phyloP scores from a whole-genome alignment of 2,113 vertebrate species.

The Chelonoidis abingdonii region DNA sequence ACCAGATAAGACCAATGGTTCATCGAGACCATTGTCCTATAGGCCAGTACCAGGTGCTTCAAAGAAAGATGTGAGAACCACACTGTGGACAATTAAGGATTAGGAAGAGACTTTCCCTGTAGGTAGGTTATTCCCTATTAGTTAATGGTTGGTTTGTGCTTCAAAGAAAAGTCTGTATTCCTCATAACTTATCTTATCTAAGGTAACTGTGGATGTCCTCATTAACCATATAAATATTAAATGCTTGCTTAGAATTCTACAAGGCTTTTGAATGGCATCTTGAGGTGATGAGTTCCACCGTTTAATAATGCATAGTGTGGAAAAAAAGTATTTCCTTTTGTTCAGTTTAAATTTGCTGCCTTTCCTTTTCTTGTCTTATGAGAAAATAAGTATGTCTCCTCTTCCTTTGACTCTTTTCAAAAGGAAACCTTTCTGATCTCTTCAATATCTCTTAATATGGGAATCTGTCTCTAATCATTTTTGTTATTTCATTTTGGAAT shows the following conservation, averaged over 20 bases:
- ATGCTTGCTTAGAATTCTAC: not conserved
- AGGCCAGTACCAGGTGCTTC: not conserved
- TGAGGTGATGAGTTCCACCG: not conserved
- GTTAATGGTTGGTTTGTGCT: not conserved
- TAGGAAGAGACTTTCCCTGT: not conserved
- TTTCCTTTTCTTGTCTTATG: not conserved
- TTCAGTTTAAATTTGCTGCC: not conserved
- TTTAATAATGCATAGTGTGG: not conserved
- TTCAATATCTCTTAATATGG: not conserved
- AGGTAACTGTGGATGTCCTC: not conserved
- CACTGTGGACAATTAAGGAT: not conserved
- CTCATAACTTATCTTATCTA: not conserved
- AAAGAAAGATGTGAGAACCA: not conserved
- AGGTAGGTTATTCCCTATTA: not conserved
- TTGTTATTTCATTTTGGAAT: not conserved
- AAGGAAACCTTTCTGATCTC: not conserved
- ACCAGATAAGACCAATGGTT: not conserved
- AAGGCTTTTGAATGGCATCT: not conserved
- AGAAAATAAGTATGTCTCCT: not conserved
- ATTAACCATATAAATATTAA: not conserved
- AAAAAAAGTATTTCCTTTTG: accelerated
- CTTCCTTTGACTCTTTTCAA: not conserved
- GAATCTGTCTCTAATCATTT: not conserved
- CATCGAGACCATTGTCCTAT: not conserved
- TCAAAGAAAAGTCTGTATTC: not conserved